A percentile compares a stretch with the other conserved stretches of the same genome.
These are phyloP conservation scores for Sipha flava DNA, from an alignment of 1,140 invertebrate species.

Conservation along the genomic window DNA sequence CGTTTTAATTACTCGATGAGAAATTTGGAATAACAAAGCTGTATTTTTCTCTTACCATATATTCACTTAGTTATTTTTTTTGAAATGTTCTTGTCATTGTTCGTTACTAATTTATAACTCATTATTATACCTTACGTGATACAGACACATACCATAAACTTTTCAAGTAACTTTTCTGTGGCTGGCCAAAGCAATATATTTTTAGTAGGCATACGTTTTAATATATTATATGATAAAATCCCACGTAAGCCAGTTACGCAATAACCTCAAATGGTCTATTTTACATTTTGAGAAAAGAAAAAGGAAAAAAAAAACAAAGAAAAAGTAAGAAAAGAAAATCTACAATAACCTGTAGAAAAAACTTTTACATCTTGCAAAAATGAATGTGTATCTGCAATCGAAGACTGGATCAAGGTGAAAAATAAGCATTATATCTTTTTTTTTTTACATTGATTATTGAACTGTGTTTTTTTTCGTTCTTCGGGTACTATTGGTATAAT, in stretches of 20 bases:
- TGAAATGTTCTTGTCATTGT: too few species aligned
- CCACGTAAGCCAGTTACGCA: background rate
- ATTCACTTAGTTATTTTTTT: too few species aligned
- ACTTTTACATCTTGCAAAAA: background rate
- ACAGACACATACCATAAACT: background rate
- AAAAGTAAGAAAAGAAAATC: too few species aligned
- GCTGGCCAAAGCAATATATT: background rate
- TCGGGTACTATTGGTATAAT: background rate
- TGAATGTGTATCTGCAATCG: background rate
- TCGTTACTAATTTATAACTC: too few species aligned
- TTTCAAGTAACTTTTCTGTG: background rate
- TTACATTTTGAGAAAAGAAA: background rate
- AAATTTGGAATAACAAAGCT: too few species aligned
- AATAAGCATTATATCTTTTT: background rate
- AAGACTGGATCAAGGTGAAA: background rate
- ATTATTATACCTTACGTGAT: background rate
- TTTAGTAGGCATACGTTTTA: conserved; percentile 3
- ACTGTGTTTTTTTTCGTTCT: background rate
- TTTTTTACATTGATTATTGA: background rate
- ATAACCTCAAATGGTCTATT: conserved; percentile 15
- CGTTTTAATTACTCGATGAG: too few species aligned
- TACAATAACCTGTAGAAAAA: conserved; percentile 1
- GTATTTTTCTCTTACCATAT: too few species aligned
- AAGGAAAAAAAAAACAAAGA: too few species aligned
- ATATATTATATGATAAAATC: conserved; percentile 24